Conservation (phyloP, 2,888 invertebrate genomes). For the Dryobota labecula region DNA sequence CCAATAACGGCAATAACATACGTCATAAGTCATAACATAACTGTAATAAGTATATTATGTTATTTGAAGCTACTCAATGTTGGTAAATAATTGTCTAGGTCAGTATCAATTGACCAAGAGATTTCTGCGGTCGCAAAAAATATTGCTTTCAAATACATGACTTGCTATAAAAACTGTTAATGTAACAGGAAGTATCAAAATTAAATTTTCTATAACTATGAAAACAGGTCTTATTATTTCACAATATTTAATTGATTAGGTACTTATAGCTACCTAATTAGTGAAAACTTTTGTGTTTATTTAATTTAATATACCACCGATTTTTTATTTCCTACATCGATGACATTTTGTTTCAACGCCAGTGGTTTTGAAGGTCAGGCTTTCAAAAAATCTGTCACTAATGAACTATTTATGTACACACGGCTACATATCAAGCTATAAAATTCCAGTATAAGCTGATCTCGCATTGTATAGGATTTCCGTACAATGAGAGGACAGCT, state of each 20-base stretch:
- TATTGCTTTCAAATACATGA: constrained; percentile 5
- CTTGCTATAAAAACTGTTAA: constrained; percentile 18
- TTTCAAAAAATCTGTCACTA: not conserved
- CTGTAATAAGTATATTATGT: constrained; percentile 1
- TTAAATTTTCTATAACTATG: constrained; percentile 9
- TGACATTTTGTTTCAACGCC: too few species aligned
- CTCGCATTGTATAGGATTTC: too few species aligned
- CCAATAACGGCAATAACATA: too few species aligned
- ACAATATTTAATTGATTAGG: constrained; percentile 1
- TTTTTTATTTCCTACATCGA: too few species aligned
- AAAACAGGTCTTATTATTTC: constrained; percentile 16
- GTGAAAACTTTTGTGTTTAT: not conserved
- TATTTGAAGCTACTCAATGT: constrained; percentile 1
- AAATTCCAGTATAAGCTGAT: too few species aligned
- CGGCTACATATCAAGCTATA: too few species aligned
- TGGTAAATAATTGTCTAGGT: constrained; percentile 43
- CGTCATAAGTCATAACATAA: not conserved
- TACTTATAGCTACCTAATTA: not conserved
- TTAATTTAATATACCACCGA: not conserved
- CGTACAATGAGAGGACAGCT: too few species aligned
- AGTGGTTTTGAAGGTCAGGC: not conserved
- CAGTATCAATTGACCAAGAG: constrained; percentile 16
- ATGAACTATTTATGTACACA: not conserved
- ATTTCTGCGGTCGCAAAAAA: constrained; percentile 26
- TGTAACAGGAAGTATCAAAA: constrained; percentile 23